phyloP scores from a whole-genome alignment of 1,140 invertebrate species.

The Paralvinella palmiformis region DNA sequence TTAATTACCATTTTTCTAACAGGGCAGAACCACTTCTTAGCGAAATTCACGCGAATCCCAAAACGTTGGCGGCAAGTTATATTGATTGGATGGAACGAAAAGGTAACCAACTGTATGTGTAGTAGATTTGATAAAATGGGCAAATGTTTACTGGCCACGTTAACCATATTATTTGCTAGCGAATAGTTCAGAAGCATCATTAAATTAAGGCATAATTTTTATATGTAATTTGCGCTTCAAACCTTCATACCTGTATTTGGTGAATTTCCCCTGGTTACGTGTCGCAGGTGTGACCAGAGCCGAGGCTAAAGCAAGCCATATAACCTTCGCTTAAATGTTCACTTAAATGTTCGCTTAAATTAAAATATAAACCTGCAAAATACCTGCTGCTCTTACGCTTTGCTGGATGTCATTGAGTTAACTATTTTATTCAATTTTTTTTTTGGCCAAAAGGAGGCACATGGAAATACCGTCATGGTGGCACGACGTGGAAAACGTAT shows the following conservation, averaged over 20 bases:
- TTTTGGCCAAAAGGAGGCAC: conserved; percentile 1
- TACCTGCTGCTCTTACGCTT: background rate
- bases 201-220: background rate
- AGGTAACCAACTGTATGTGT: background rate
- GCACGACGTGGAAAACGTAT: conserved; percentile 5
- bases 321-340: background rate
- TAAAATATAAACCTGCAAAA: background rate
- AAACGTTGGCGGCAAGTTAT: conserved; percentile 2
- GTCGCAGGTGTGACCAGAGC: background rate
- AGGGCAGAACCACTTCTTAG: too few species aligned
- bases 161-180: background rate
- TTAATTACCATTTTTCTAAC: too few species aligned
- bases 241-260: background rate
- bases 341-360: background rate
- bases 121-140: background rate
- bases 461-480: conserved; percentile 10
- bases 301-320: background rate
- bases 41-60: background rate
- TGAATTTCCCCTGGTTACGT: background rate
- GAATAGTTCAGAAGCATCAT: background rate
- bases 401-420: background rate
- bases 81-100: conserved; percentile 4
- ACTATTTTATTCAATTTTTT: background rate
- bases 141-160: background rate
- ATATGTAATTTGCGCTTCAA: background rate